These are phyloP conservation scores for Caenorhabditis briggsae DNA, from an alignment of 1,140 invertebrate genomes.

Conservation along the genomic window DNA sequence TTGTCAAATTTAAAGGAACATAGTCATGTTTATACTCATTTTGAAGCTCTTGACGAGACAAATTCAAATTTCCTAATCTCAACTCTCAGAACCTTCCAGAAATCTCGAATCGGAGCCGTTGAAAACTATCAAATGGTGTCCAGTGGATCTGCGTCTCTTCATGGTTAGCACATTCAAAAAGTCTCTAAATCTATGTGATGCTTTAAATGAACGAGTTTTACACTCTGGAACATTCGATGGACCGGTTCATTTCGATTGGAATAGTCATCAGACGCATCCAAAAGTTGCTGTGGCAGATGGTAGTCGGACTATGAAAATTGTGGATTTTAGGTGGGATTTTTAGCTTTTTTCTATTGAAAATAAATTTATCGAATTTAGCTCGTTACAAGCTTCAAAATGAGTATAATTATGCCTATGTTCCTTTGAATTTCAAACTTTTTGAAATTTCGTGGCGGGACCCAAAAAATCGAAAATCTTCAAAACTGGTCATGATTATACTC, in stretches of 20 bases:
- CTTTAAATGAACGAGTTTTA: neutral
- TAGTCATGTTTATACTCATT: too few species aligned
- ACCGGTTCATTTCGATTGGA: constrained; percentile 8
- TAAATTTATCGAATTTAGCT: too few species aligned
- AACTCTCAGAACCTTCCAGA: neutral
- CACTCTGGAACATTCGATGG: neutral
- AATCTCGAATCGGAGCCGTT: neutral
- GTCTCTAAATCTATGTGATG: neutral
- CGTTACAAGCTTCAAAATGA: too few species aligned
- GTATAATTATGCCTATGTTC: too few species aligned
- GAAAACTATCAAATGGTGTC: constrained; percentile 22
- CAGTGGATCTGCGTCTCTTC: constrained; percentile 7
- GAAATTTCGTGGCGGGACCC: too few species aligned
- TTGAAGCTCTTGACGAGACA: too few species aligned
- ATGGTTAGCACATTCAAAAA: neutral
- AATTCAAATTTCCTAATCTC: too few species aligned
- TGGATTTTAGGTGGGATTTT: constrained; percentile 7
- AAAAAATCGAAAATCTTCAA: too few species aligned
- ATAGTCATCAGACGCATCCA: neutral
- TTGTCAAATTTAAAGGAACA: too few species aligned
- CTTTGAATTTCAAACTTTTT: too few species aligned
- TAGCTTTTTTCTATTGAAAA: too few species aligned
- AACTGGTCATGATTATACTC: too few species aligned
- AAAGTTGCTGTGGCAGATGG: constrained; percentile 27
- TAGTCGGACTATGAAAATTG: neutral